A percentile compares a stretch with the other conserved stretches of the same genome.
Evolutionary conservation across 2,797 vertebrate species (phyloP).

Genomic region (Triplophysa yarkandensis): DNA sequence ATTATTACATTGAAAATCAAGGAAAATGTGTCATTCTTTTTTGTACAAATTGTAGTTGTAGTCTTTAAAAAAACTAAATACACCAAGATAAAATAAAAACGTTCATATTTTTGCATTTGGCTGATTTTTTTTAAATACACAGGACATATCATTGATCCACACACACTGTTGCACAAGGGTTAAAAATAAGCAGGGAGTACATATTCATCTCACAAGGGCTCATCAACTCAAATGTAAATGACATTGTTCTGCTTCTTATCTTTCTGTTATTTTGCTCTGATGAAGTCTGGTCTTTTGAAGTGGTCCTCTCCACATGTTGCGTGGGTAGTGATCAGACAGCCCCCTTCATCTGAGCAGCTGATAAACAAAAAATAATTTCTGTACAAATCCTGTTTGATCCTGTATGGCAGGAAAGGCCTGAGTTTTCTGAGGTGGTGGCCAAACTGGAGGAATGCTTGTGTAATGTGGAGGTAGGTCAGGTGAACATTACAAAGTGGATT

Average conservation of each 20-base stretch:
- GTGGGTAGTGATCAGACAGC: conserved; percentile 54
- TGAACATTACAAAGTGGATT: background rate
- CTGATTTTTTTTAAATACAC: background rate
- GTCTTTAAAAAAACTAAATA: no score
- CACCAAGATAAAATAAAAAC: background rate
- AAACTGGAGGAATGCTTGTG: conserved; percentile 92
- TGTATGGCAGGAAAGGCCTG: conserved; percentile 83
- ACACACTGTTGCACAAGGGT: background rate
- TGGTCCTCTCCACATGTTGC: conserved; percentile 59
- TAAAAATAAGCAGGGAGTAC: background rate
- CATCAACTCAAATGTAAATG: background rate
- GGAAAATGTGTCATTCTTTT: no score
- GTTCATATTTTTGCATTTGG: no score
- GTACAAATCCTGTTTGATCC: background rate
- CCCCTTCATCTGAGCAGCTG: conserved; percentile 1
- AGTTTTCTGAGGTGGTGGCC: conserved; percentile 91
- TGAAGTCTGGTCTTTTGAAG: conserved; percentile 60
- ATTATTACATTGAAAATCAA: no score
- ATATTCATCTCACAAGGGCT: background rate
- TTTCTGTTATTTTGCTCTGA: conserved; percentile 59
- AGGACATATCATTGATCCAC: background rate
- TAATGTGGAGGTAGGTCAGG: conserved; percentile 87
- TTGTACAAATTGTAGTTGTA: no score
- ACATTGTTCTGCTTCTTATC: background rate
- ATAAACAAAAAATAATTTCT: background rate